Evolutionary conservation across 2,888 invertebrate species (phyloP), one percentile per base, ranked within the genome.

Genomic region (Pristionchus exspectatus): DNA sequence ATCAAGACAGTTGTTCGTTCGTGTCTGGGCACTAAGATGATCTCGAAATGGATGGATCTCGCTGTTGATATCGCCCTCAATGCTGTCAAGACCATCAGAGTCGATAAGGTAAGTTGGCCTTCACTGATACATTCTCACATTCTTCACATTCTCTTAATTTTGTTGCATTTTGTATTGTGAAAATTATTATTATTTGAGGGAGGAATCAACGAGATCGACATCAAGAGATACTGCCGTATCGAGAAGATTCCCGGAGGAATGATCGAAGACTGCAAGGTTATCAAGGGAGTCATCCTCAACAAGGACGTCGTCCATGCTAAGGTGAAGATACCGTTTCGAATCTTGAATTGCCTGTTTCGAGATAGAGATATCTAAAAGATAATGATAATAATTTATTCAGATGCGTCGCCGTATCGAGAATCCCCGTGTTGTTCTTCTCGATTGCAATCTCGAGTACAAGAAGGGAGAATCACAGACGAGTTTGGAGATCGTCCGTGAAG

Each of bases 291-390:
- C 24, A 98, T 99, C 98, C 96, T 99, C 90, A 99, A 99, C 96
- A 99, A 99, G 96, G 99, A 99, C 95, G 98, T 99, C 0, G 98
- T 98, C 0, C 99, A 99, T 95, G 97, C 98, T 0, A 98, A 98
- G 89, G 89, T 89, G 9, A 27, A n/a, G 9, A 69, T 69, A n/a
- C n/a, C 2, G 14, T 77, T 72, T 24, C 33, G 30, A 16, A 63
- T n/a, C 0, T 63, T 24, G 21, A n/a, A 56, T 21, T 56, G 56
- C n/a, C 63, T 24, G 24, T 63, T 21, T 59, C 21, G n/a, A 63
- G 10, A 63, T 63, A 24, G 2, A 24, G 21, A 63, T 10, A n/a
- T 59, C 21, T 1, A 59, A 63, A 24, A 1, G n/a, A 63, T 24
- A 63, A 24, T 14, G 74, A 74, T 33, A 72, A 33, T 72, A 38